A percentile compares a stretch with the other conserved stretches of the same genome.
Evolutionary conservation across 2,888 invertebrate genomes (phyloP).

Genomic region (Drosophila prolongata): DNA sequence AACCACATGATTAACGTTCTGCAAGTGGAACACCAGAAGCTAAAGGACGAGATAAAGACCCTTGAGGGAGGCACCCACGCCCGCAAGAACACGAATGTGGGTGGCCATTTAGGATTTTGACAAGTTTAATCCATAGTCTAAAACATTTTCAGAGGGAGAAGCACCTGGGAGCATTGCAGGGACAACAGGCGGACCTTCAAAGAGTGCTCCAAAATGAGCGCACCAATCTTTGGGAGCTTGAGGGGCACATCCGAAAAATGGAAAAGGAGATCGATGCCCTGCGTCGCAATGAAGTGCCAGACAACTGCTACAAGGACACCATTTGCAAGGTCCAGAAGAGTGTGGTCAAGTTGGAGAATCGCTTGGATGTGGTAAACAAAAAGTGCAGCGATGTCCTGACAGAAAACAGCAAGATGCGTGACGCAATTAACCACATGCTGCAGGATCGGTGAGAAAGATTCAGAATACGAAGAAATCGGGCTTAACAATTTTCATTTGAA

Average conservation of each 20-base stretch:
- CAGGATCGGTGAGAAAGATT: conserved; percentile 88
- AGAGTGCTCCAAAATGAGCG: conserved; percentile 78
- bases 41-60: conserved; percentile 78
- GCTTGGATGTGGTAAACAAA: conserved; percentile 90
- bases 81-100: conserved; percentile 76
- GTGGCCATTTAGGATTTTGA: neutral
- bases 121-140: neutral
- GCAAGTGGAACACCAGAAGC: conserved; percentile 81
- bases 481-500: neutral
- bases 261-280: conserved; percentile 83
- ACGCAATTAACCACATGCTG: conserved; percentile 92
- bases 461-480: neutral
- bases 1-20: conserved; percentile 82
- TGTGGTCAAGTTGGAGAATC: conserved; percentile 89
- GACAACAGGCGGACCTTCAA: conserved; percentile 71
- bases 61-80: conserved; percentile 83
- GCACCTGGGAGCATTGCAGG: conserved; percentile 69
- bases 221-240: conserved; percentile 84
- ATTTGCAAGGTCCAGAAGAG: conserved; percentile 84
- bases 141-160: conserved; percentile 70
- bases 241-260: conserved; percentile 85
- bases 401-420: conserved; percentile 89
- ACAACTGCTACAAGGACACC: conserved; percentile 85
- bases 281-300: conserved; percentile 85
- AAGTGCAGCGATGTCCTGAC: conserved; percentile 91